Percentiles rank a stretch among this genome's conserved stretches.
Conservation (phyloP, 1,140 invertebrate species). For the Helicoverpa armigera region DNA sequence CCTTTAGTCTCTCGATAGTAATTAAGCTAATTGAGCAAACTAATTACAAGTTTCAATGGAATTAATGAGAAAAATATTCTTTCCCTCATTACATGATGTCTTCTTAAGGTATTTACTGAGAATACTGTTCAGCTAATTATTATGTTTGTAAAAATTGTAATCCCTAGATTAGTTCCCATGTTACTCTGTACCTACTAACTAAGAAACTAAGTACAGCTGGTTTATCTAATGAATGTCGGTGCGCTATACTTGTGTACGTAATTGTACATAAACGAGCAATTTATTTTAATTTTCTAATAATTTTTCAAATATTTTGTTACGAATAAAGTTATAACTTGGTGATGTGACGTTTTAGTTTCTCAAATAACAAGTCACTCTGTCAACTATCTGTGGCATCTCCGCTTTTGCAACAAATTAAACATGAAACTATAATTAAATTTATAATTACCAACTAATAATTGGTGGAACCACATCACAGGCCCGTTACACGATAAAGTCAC, state of each 20-base stretch:
- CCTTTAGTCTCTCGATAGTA: constrained; percentile 20
- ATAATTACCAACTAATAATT: constrained; percentile 45
- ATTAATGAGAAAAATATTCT: constrained; percentile 39
- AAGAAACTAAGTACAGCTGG: too few species aligned
- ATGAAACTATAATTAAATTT: constrained; percentile 39
- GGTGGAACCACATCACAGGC: constrained; percentile 23
- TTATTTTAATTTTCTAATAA: too few species aligned
- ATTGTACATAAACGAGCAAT: too few species aligned
- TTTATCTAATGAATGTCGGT: too few species aligned
- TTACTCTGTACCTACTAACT: too few species aligned
- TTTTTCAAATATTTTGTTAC: too few species aligned
- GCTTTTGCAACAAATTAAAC: constrained; percentile 30
- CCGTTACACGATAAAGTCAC: constrained; percentile 40
- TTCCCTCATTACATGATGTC: constrained; percentile 27
- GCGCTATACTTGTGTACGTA: too few species aligned
- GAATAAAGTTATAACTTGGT: too few species aligned
- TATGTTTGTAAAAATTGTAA: neutral
- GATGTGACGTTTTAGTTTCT: neutral
- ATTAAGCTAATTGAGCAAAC: constrained; percentile 41
- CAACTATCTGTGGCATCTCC: neutral
- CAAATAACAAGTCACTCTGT: too few species aligned
- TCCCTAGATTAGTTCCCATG: neutral
- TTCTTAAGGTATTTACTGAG: neutral
- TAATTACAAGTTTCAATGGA: constrained; percentile 35
- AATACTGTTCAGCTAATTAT: neutral